Percentiles rank a stretch among this genome's conserved stretches.
Evolutionary conservation across 2,113 vertebrate genomes (phyloP).

Genomic region (Phaetusa simplex): DNA sequence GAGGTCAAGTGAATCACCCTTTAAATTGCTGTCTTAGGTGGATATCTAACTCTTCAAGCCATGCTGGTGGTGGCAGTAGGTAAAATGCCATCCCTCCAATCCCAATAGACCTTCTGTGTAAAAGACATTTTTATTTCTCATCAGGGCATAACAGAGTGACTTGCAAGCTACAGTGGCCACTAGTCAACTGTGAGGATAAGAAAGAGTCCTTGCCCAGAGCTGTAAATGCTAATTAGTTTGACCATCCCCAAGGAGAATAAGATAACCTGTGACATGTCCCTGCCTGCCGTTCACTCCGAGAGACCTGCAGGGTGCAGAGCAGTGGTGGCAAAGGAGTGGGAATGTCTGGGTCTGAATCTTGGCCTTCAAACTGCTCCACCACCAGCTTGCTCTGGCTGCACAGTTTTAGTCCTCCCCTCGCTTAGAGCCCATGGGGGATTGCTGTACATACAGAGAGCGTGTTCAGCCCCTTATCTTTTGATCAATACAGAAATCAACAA

Average conservation of each 20-base stretch:
- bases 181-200: background rate
- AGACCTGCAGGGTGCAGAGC: background rate
- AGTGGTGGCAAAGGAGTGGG: background rate
- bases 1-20: background rate
- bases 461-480: background rate
- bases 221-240: background rate
- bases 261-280: background rate
- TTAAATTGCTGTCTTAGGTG: background rate
- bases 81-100: background rate
- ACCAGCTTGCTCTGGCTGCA: background rate
- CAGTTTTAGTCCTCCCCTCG: background rate
- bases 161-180: background rate
- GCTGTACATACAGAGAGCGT: background rate
- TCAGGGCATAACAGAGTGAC: background rate
- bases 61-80: background rate
- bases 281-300: background rate
- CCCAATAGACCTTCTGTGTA: background rate
- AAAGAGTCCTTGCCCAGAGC: background rate
- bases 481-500: background rate
- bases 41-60: background rate
- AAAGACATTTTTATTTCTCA: background rate
- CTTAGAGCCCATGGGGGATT: background rate
- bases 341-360: background rate
- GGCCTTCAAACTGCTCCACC: background rate
- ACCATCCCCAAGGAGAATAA: background rate